Evolutionary conservation across 2,888 invertebrate species (phyloP), one percentile per base, ranked within the genome.

Genomic region (Heliconius aoede): DNA sequence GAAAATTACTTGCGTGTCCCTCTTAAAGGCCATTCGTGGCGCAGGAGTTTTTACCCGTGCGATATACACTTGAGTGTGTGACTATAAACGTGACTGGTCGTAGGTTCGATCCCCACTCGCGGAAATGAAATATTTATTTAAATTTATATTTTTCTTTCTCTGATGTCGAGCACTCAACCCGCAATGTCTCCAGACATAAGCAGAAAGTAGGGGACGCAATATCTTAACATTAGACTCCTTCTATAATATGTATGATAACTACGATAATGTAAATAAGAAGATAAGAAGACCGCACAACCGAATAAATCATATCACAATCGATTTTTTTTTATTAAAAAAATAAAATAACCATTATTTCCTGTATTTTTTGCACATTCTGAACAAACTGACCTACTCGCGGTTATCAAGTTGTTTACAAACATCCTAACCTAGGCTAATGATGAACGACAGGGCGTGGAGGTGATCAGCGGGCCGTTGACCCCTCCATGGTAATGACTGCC

Each of bases 361-460:
- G n/a, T 21, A 62, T 61, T 69, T 61, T 69, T 74, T 74, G 65
- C 65, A 61, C n/a, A 46, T 46, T 18, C 30, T 72, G 32, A 67
- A 36, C 40, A 72, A 68, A 76, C 69, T 81, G 81, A 81, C 81
- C 81, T 72, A 79, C 67, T 81, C 68, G 79, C 85, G 87, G 84
- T 82, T 89, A 89, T 90, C 91, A 90, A 86, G 86, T 88, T 94
- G 94, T 94, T 94, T 94, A 94, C 94, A 93, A 94, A 94, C 92
- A 93, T 91, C 90, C 92, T 93, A 94, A 94, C 94, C 94, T 94
- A 94, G 94, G 93, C 91, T 94, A 94, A 94, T 94, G 93, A 92
- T 92, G 91, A 93, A 89, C 90, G 93, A 90, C 93, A 94, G 91
- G 92, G 92, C 92, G 89, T 88, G 90, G 84, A 88, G 93, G 92